Evolutionary conservation across 2,113 vertebrate genomes (phyloP), one percentile per base, ranked within the genome.

Genomic region (Sciurus niger): DNA sequence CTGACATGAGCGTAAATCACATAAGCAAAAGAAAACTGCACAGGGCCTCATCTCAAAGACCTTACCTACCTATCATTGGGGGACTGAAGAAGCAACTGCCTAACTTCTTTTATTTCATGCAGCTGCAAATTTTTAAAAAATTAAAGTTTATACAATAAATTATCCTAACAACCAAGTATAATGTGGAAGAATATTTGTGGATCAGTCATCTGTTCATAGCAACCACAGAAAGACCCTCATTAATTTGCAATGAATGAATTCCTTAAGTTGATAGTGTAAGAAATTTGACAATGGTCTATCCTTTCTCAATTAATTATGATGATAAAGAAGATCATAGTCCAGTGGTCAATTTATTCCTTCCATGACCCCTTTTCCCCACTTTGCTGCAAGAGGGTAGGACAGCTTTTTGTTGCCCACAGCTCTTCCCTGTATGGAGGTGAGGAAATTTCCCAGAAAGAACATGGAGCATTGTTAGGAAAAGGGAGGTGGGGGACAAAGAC

Each of bases 201-300:
- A 76, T 80, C 73, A 82, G 67, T 30, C 18, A 60, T 86, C 58
- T 67, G 40, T n/a, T 84, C 87, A 77, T 16, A 82, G 68, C 8
- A 82, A 43, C 18, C 9, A 22, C 18, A 86, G 43, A 72, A 93
- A 46, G n/a, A 55, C 12, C 8, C 30, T 91, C 40, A 51, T 67
- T 83, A 40, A 60, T 72, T 91, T 58, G n/a, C 48, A 80, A 65
- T 91, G 83, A 76, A 88, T 65, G 79, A 51, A 77, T 76, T 93
- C 8, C 10, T 34, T 85, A 58, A 92, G 4, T 14, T 93, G 60
- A 34, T 82, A 77, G 7, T 34, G 3, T 58, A 91, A 95, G 51
- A 85, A 76, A 78, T 78, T 74, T 94, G 74, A 85, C 68, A 95
- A 68, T 55, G 40, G 16, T 65, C 48, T 79, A 3, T 68, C 20